Conservation (phyloP, 2,797 vertebrate genomes). For the Acrossocheilus wenchowensis region DNA sequence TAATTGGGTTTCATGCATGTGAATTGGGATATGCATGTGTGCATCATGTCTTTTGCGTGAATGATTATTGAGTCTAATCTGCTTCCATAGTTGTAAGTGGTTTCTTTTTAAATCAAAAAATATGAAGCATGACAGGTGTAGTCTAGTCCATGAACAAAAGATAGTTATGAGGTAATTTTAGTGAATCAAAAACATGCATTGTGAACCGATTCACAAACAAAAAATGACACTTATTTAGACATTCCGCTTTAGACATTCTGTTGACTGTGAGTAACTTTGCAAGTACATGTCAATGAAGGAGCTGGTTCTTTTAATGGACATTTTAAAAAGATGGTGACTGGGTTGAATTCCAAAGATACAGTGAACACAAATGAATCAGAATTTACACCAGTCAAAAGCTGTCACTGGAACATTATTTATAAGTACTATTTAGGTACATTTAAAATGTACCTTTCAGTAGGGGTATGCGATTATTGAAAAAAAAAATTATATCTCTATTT, state of each 20-base stretch:
- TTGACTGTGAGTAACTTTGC: background rate
- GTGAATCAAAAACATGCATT: background rate
- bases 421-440: background rate
- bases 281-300: background rate
- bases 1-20: too few species aligned
- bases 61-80: too few species aligned
- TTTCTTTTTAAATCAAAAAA: background rate
- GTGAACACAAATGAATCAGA: background rate
- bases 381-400: background rate
- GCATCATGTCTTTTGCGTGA: too few species aligned
- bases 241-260: background rate
- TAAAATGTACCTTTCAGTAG: background rate
- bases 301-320: background rate
- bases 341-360: background rate
- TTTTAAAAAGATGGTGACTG: background rate
- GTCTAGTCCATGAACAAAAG: background rate
- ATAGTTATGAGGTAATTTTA: background rate
- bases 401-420: background rate
- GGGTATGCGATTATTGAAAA: too few species aligned
- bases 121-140: background rate
- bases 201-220: background rate
- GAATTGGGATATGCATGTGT: too few species aligned
- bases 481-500: too few species aligned
- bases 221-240: background rate
- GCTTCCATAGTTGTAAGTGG: background rate